Evolutionary conservation across 1,140 invertebrate genomes (phyloP).

Genomic region (Bursaphelenchus mucronatus): DNA sequence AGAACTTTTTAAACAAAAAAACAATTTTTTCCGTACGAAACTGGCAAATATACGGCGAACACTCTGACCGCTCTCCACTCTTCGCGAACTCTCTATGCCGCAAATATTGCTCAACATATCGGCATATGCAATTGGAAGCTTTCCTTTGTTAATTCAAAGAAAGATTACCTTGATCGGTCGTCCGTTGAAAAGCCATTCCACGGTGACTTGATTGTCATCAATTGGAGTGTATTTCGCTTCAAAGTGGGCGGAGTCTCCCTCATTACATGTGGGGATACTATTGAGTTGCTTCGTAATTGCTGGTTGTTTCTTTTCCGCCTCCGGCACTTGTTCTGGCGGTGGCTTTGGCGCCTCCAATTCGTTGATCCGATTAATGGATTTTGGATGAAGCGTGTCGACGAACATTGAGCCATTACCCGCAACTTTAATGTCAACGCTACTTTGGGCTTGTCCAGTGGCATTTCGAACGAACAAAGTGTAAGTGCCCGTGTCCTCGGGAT

Average conservation of each 20-base stretch:
- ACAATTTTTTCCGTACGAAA: too few species aligned
- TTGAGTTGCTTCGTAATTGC: constrained; percentile 45
- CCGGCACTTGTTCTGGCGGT: constrained; percentile 44
- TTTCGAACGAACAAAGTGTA: constrained; percentile 64
- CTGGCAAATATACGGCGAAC: too few species aligned
- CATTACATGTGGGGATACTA: constrained; percentile 40
- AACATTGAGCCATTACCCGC: constrained; percentile 44
- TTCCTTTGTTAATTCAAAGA: too few species aligned
- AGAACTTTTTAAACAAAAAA: too few species aligned
- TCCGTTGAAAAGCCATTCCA: constrained; percentile 95
- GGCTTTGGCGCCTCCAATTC: constrained; percentile 54
- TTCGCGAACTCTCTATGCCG: too few species aligned
- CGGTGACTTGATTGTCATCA: constrained; percentile 59
- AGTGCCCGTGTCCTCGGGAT: constrained; percentile 72
- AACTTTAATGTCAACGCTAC: constrained; percentile 47
- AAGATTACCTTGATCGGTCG: constrained; percentile 73
- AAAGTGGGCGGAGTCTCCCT: constrained; percentile 54
- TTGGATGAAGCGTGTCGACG: constrained; percentile 57
- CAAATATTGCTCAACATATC: too few species aligned
- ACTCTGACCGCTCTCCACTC: too few species aligned
- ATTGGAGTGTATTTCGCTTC: constrained; percentile 54
- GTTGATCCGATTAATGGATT: constrained; percentile 44
- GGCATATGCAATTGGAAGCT: too few species aligned
- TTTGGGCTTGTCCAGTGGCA: constrained; percentile 62
- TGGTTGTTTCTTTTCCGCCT: constrained; percentile 49